Base-by-base conservation (phyloP, 1,140 invertebrate genomes). In the Thaumetopoea pityocampa region DNA sequence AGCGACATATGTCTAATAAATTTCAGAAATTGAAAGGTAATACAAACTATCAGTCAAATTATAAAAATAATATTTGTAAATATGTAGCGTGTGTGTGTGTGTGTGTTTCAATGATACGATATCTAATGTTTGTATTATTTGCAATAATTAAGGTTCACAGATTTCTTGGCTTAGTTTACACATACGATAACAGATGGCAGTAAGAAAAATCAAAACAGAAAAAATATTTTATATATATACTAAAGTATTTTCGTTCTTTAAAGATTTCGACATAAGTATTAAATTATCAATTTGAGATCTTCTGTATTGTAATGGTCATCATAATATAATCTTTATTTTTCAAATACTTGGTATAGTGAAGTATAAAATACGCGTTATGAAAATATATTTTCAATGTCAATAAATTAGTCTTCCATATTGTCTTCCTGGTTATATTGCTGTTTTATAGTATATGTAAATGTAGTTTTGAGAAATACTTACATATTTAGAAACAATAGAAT, bases 11-110 rank as follows among this genome's bases (percentile, higher is more conserved):
- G 16, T 46, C 20, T 16, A 20, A 41, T 23, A 51, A 47, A 42
- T 61, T 54, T 61, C 44, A n/a, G 35, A 57, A 48, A 66, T 55
- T 47, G 27, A 48, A 58, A 45, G 34, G 54, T n/a, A n/a, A n/a
- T n/a, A n/a, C n/a, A 67, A 70, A 77, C 72, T 77, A 59, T 73
- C 45, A 58, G 72, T 80, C 70, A 77, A 80, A 77, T 77, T 80
- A 79, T 65, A 47, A 47, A 53, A 48, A 20, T 50, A 71, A 60
- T 52, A 72, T 52, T 20, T 80, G 72, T 80, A 80, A 74, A 80
- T 80, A 77, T 30, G 59, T 77, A 80, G 76, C 23, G 33, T 28
- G 48, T 52, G 45, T 55, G 29, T 35, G 45, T 51, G 38, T 18
- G n/a, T 12, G n/a, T 14, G 28, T 4, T 30, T 5, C 5, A 23